A percentile compares a stretch with the other conserved stretches of the same genome.
phyloP scores from a whole-genome alignment of 37 sponge, comb jelly and placozoan genomes.

The Theonella swinhoei region DNA sequence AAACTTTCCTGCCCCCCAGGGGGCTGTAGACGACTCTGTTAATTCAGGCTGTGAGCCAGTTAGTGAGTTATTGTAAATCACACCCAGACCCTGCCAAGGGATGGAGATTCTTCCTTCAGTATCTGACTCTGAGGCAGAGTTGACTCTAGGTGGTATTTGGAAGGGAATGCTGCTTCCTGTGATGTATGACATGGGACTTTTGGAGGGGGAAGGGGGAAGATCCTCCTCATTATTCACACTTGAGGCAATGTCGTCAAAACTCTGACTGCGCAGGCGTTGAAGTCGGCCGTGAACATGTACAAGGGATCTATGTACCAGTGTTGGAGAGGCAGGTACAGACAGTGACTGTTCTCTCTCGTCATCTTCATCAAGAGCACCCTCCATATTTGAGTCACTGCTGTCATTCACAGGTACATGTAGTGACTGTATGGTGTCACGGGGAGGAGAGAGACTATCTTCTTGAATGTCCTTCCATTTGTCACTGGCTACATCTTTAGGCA shows the following conservation, averaged over 20 bases:
- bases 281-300: neutral
- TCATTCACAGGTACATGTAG: no score
- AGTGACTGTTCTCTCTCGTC: constrained; percentile 7
- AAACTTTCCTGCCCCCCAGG: neutral
- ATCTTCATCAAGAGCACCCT: neutral
- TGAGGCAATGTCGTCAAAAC: constrained; percentile 27
- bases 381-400: neutral
- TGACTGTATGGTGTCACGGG: no score
- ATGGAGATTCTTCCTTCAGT: neutral
- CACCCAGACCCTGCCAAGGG: neutral
- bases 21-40: neutral
- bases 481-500: constrained; percentile 29
- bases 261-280: constrained; percentile 19
- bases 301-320: neutral
- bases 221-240: neutral
- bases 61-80: neutral
- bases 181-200: neutral
- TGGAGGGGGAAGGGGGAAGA: neutral
- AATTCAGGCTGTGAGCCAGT: neutral
- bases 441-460: neutral
- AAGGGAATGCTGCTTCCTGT: neutral
- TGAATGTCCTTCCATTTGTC: neutral
- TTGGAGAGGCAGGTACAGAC: constrained; percentile 53
- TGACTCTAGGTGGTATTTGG: neutral
- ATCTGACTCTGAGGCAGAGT: neutral